These are phyloP conservation scores for Ceratina japonica DNA, from an alignment of 1,140 invertebrate species.

Conservation along the genomic window DNA sequence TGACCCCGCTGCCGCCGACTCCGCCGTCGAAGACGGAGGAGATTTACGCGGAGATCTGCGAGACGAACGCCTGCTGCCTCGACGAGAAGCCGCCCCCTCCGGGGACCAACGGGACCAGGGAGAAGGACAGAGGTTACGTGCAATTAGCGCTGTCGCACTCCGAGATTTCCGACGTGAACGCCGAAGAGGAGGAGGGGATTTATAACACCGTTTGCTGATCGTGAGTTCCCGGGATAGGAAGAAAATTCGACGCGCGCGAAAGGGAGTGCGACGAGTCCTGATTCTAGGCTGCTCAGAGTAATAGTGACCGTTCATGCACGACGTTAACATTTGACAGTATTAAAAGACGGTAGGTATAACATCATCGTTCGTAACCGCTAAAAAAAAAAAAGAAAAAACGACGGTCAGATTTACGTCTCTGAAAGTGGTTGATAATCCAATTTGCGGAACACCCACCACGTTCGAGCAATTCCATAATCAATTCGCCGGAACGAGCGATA, in stretches of 20 bases:
- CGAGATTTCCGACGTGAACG: constrained; percentile 62
- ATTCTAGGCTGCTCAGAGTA: no score
- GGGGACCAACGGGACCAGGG: constrained; percentile 56
- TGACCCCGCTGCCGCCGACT: constrained; percentile 72
- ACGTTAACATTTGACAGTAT: background rate
- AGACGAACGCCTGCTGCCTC: constrained; percentile 51
- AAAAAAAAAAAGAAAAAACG: no score
- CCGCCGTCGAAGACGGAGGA: constrained; percentile 70
- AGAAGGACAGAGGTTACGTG: constrained; percentile 72
- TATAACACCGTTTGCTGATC: constrained; percentile 76
- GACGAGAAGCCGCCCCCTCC: constrained; percentile 63
- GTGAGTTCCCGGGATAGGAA: background rate
- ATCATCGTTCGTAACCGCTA: background rate
- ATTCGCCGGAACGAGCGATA: background rate
- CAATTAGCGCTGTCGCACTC: constrained; percentile 68
- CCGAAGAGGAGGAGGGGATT: constrained; percentile 74
- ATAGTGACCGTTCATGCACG: no score
- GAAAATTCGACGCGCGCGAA: background rate
- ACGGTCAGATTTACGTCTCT: no score
- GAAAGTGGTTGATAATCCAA: no score
- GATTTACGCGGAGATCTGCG: constrained; percentile 77
- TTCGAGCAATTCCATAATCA: background rate
- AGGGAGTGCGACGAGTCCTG: background rate
- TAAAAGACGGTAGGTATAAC: constrained; percentile 5
- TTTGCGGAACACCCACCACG: no score